A percentile compares a stretch with the other conserved stretches of the same genome.
Evolutionary conservation across 2,888 invertebrate species (phyloP).

Genomic region (Chironomus riparius): DNA sequence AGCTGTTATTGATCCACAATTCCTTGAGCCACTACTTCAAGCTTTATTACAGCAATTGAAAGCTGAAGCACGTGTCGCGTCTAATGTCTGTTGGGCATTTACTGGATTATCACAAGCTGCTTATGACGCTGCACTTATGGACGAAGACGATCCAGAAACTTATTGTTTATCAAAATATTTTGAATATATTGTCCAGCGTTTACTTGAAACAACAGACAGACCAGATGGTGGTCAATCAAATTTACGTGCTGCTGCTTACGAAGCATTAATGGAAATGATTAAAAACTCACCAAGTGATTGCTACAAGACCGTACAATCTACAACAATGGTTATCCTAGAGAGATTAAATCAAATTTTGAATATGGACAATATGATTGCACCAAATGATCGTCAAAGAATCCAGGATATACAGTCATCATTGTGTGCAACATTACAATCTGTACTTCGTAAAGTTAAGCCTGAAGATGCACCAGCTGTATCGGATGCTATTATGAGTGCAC

Average conservation of each 20-base stretch:
- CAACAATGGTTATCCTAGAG: constrained; percentile 92
- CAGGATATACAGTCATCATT: constrained; percentile 92
- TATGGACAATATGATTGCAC: constrained; percentile 79
- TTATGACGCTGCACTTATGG: constrained; percentile 74
- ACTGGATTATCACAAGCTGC: constrained; percentile 94
- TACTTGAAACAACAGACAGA: constrained; percentile 91
- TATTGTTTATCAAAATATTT: constrained; percentile 91
- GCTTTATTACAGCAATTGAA: constrained; percentile 76
- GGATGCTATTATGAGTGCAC: constrained; percentile 92
- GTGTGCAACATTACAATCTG: constrained; percentile 94
- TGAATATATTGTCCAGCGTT: constrained; percentile 81
- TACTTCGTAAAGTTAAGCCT: constrained; percentile 84
- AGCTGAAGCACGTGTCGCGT: constrained; percentile 92
- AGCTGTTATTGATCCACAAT: constrained; percentile 80
- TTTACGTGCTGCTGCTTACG: constrained; percentile 92
- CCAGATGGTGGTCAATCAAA: constrained; percentile 89
- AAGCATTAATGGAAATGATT: constrained; percentile 98
- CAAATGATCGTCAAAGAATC: constrained; percentile 80
- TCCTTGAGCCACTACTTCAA: constrained; percentile 71
- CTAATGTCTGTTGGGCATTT: constrained; percentile 99
- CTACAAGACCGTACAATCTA: constrained; percentile 91
- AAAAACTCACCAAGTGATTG: constrained; percentile 97
- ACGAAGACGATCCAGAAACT: constrained; percentile 67
- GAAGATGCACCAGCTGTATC: constrained; percentile 95
- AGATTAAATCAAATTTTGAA: constrained; percentile 87